Base-by-base conservation (phyloP, 2,888 invertebrate genomes). In the Odontocolon sp. region DNA sequence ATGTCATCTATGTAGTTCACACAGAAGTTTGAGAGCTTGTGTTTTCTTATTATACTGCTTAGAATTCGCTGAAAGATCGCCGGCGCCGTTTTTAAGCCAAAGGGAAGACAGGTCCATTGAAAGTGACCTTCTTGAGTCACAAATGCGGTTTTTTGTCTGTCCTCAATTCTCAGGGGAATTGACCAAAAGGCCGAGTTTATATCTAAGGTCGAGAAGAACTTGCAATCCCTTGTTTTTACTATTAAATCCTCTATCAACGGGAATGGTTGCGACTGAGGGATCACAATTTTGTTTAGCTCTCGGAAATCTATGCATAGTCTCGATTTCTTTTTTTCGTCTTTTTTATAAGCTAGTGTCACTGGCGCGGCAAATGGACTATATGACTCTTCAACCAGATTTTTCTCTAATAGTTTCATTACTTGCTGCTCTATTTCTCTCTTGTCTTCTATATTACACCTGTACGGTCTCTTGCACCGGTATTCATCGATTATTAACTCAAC, bases 331-430 rank as follows among this genome's bases (percentile, higher is more conserved):
- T 38, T 59, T 31, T 75, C 70, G 11, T 70, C 63, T 61, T 36
- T 73, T 61, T 73, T 73, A 18, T 61, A 73, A 0, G 73, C 73
- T 54, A 73, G 26, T 23, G 67, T 73, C 2, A 67, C 73, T 9
- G 59, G 73, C 2, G 73, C 73, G 3, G 67, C 67, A 31, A 73
- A 73, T 28, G 67, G 73, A n/a, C 73, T 73, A 23, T 64, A 72
- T 4, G 56, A 71, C 21, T 71, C 63, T n/a, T 64, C 63, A 26
- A 64, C 64, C 26, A 71, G 8, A 9, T 64, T 50, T 40, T 40
- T 72, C n/a, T 64, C 28, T 40, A 72, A 31, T 31, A 64, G n/a
- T 66, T 66, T 54, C 16, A 54, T 36, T 63, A 70, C 45, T 42
- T 63, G 70, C 26, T 54, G 63, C 16, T 72, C 57, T 54, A 67